Conservation (phyloP, 2,888 invertebrate genomes). For the Idaea straminata region DNA sequence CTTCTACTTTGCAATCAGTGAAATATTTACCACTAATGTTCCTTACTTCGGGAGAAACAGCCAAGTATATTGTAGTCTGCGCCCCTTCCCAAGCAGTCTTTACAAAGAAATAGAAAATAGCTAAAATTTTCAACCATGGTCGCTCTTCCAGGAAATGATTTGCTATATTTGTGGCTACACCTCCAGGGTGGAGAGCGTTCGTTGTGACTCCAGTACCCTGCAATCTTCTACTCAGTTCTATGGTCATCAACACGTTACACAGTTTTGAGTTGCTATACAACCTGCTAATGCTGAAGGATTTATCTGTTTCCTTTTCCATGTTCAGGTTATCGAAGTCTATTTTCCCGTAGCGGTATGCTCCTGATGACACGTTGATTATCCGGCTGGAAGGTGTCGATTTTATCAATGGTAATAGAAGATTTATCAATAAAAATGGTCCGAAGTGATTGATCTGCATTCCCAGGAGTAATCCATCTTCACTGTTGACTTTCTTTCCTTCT, state of each 20-base stretch:
- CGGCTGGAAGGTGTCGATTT: conserved; percentile 62
- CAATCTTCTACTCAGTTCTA: conserved; percentile 84
- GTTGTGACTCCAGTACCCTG: conserved; percentile 86
- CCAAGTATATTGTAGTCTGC: conserved; percentile 78
- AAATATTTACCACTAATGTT: conserved; percentile 82
- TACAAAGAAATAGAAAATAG: conserved; percentile 40
- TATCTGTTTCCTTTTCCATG: conserved; percentile 37
- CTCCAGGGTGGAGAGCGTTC: conserved; percentile 90
- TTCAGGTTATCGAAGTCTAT: conserved; percentile 51
- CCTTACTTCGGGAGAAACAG: conserved; percentile 73
- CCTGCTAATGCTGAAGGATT: conserved; percentile 24
- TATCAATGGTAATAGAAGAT: conserved; percentile 74
- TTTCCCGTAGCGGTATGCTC: conserved; percentile 40
- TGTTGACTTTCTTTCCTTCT: conserved; percentile 57
- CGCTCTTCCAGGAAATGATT: conserved; percentile 71
- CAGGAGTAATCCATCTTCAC: conserved; percentile 81
- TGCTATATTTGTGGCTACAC: conserved; percentile 62
- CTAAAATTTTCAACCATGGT: conserved; percentile 42
- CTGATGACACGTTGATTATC: conserved; percentile 61
- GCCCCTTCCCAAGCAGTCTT: conserved; percentile 58
- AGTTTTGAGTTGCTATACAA: conserved; percentile 82
- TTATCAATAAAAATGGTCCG: conserved; percentile 84
- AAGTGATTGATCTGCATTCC: conserved; percentile 81
- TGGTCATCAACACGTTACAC: conserved; percentile 86
- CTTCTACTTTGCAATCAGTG: conserved; percentile 71